These are phyloP conservation scores for Lasioglossum vierecki DNA, from an alignment of 2,888 invertebrate genomes.

Conservation along the genomic window DNA sequence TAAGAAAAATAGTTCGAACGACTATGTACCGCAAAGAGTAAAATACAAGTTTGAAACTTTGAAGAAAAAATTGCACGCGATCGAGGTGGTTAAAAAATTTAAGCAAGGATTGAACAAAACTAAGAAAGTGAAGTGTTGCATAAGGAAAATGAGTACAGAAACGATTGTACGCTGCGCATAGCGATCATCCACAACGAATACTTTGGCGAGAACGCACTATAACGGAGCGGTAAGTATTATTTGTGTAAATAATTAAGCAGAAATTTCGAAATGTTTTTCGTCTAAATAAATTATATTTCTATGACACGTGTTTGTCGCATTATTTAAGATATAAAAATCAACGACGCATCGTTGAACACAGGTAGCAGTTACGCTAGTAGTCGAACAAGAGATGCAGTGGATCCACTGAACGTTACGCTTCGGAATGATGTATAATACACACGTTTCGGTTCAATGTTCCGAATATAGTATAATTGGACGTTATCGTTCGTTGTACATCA, in stretches of 20 bases:
- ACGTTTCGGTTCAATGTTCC: neutral
- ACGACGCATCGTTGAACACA: neutral
- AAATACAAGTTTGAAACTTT: constrained; percentile 87
- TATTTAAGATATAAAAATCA: constrained; percentile 14
- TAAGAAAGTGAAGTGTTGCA: constrained; percentile 83
- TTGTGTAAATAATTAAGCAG: neutral
- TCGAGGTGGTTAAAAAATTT: constrained; percentile 89
- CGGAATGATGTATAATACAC: neutral
- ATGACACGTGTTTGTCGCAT: neutral
- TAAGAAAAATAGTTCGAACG: constrained; percentile 59
- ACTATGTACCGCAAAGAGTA: constrained; percentile 89
- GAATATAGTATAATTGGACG: neutral
- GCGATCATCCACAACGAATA: neutral
- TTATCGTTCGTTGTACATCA: neutral
- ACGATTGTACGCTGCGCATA: neutral
- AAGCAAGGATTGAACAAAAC: constrained; percentile 87
- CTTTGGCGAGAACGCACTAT: neutral
- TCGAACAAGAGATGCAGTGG: neutral
- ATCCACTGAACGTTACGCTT: neutral
- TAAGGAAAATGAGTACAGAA: constrained; percentile 83
- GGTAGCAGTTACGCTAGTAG: neutral
- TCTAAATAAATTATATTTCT: constrained; percentile 50
- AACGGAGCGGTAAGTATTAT: neutral
- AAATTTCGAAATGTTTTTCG: neutral
- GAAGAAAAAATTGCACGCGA: constrained; percentile 90